A percentile compares a stretch with the other conserved stretches of the same genome.
phyloP scores from a whole-genome alignment of 2,113 vertebrate genomes.

The Corvus hawaiiensis region DNA sequence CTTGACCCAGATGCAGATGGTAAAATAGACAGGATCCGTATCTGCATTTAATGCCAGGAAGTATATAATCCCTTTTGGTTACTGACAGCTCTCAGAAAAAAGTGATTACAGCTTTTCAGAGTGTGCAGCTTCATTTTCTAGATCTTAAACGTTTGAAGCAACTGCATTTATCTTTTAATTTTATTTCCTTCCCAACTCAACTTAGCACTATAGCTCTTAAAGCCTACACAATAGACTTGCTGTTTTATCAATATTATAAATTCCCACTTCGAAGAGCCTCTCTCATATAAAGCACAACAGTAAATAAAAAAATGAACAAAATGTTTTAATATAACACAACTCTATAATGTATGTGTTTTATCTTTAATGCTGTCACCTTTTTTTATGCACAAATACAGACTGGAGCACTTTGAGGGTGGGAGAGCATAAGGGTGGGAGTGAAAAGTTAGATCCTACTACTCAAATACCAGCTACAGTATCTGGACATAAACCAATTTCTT shows the following conservation, averaged over 20 bases:
- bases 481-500: conserved; percentile 28
- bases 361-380: not conserved
- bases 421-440: not conserved
- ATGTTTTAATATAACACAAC: not conserved
- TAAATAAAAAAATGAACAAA: conserved; percentile 9
- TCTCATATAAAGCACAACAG: not conserved
- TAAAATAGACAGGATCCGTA: not conserved
- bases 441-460: conserved; percentile 19
- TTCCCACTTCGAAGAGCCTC: not conserved
- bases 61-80: not conserved
- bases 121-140: not conserved
- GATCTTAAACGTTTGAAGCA: not conserved
- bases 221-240: conserved; percentile 28
- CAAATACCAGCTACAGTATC: not conserved
- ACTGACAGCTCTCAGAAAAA: not conserved
- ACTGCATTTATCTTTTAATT: not conserved
- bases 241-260: conserved; percentile 21
- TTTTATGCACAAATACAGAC: not conserved
- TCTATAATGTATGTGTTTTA: not conserved
- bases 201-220: not conserved
- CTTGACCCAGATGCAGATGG: not conserved
- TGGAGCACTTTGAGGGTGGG: conserved; percentile 3
- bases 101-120: not conserved
- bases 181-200: not conserved
- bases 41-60: not conserved